These are phyloP conservation scores for Linurgus olivaceus DNA, from an alignment of 2,797 vertebrate species.

Conservation along the genomic window DNA sequence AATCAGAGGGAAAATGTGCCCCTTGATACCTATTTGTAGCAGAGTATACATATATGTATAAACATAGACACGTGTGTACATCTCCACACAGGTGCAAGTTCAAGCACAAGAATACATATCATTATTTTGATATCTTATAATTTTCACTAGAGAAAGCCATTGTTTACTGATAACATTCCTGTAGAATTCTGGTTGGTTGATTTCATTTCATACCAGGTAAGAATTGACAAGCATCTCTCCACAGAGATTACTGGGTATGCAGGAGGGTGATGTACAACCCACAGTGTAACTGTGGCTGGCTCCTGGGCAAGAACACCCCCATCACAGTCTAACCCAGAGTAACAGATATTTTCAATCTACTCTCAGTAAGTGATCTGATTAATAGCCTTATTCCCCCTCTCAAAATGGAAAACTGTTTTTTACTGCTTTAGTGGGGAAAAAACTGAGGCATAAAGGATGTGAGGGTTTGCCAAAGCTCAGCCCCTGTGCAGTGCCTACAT, in stretches of 20 bases:
- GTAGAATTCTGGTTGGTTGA: not conserved
- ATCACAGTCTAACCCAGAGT: not conserved
- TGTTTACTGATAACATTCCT: not conserved
- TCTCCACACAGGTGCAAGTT: accelerated
- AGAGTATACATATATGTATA: not conserved
- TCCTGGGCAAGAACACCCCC: not conserved
- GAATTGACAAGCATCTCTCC: not conserved
- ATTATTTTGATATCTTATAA: not conserved
- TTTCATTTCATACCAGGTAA: not conserved
- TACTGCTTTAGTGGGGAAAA: not conserved
- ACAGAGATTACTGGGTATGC: not conserved
- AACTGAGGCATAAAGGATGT: not conserved
- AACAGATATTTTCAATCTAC: not conserved
- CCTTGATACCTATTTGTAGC: not conserved
- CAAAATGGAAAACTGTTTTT: not conserved
- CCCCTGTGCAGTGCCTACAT: not conserved
- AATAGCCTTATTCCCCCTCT: accelerated
- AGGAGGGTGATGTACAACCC: not conserved
- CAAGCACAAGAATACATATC: not conserved
- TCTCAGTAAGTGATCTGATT: not conserved
- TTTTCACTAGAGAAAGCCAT: not conserved
- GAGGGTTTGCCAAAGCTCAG: not conserved
- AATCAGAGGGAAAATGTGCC: not conserved
- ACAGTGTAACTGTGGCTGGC: not conserved
- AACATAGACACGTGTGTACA: accelerated